phyloP scores from a whole-genome alignment of 2,888 invertebrate species.

The Acronicta leporina region DNA sequence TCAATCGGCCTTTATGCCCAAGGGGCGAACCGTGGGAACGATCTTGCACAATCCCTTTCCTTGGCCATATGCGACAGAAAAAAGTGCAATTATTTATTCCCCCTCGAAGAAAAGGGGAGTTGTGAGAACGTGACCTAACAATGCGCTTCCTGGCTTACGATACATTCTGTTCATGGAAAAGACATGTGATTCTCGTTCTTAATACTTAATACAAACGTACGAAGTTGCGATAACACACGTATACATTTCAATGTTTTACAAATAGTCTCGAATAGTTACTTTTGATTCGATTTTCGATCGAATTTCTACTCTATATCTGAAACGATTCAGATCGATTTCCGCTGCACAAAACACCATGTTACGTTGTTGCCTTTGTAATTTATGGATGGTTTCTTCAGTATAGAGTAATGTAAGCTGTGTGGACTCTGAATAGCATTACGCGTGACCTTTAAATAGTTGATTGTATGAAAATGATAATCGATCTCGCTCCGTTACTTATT shows the following conservation, averaged over 20 bases:
- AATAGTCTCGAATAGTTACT: constrained; percentile 76
- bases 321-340: constrained; percentile 53
- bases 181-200: constrained; percentile 76
- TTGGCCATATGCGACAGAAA: constrained; percentile 89
- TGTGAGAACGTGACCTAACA: constrained; percentile 89
- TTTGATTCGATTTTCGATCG: constrained; percentile 41
- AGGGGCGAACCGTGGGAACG: constrained; percentile 88
- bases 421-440: constrained; percentile 83
- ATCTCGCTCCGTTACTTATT: constrained; percentile 77
- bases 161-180: constrained; percentile 72
- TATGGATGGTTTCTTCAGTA: constrained; percentile 78
- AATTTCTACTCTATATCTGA: constrained; percentile 58
- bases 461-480: constrained; percentile 87
- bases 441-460: constrained; percentile 86
- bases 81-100: constrained; percentile 89
- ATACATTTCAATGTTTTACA: constrained; percentile 72
- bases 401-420: constrained; percentile 73
- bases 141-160: constrained; percentile 89
- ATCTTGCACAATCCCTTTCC: constrained; percentile 86
- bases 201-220: constrained; percentile 66
- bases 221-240: constrained; percentile 70
- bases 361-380: constrained; percentile 59
- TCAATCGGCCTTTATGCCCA: constrained; percentile 84
- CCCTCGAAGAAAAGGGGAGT: constrained; percentile 88
- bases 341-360: constrained; percentile 25